Base-by-base conservation (phyloP, 1,140 invertebrate genomes). In the Littorina saxatilis region DNA sequence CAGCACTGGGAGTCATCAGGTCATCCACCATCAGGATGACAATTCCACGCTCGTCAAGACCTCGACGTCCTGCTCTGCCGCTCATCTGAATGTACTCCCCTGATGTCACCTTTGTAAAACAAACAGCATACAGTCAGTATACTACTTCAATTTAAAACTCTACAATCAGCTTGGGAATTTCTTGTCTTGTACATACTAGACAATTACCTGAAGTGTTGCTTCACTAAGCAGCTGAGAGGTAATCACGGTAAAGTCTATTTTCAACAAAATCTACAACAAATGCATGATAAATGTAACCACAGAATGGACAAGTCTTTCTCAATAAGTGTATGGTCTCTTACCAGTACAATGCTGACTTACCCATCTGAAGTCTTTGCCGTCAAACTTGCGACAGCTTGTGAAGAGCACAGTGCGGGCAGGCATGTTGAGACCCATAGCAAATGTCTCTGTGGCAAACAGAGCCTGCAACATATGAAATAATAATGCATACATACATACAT, bases 61-160 rank as follows among this genome's bases (percentile, higher is more conserved):
- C 99, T 92, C 99, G 94, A 81, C 99, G 94, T 35, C 99, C 99
- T n/a, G 99, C 98, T 84, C 99, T 94, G 3, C 99, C 99, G 68
- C 97, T 98, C 99, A 99, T 99, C 92, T 99, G 99, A 88, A 99
- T 99, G 89, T 99, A 99, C 92, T 99, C 99, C 9, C 99, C 99
- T 13, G 98, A 99, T 0, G 97, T 96, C 66, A 99, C 94, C 97
- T 95, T 79, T 11, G 85, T 84, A 82, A 78, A 37, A 47, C 55
- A 58, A 23, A 58, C n/a, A 58, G 47, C n/a, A n/a, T n/a, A n/a
- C n/a, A n/a, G n/a, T n/a, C n/a, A n/a, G n/a, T n/a, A n/a, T n/a
- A n/a, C n/a, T n/a, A n/a, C n/a, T n/a, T n/a, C n/a, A n/a, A n/a
- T n/a, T n/a, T n/a, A n/a, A n/a, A n/a, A n/a, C n/a, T n/a, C n/a